Percentiles rank a stretch among this genome's conserved stretches.
Conservation (phyloP, 2,797 vertebrate genomes). For the Lepus townsendii region DNA sequence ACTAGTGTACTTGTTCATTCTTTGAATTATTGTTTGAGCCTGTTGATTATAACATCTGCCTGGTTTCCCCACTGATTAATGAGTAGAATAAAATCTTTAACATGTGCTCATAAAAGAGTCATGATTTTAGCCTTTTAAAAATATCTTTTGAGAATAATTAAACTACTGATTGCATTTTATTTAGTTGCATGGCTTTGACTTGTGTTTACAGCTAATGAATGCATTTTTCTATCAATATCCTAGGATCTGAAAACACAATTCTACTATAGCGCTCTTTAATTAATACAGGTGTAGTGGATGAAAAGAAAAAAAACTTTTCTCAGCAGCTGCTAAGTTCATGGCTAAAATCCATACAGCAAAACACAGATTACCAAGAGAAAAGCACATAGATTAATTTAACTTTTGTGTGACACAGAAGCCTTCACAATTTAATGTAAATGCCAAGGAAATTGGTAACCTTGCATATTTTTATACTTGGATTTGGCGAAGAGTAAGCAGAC, state of each 20-base stretch:
- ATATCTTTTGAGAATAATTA: not conserved
- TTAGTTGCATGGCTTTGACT: not conserved
- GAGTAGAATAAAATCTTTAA: not conserved
- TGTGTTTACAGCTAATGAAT: not conserved
- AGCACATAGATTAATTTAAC: not conserved
- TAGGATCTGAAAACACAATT: not conserved
- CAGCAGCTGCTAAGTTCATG: not conserved
- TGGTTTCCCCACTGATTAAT: not conserved
- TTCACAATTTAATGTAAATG: not conserved
- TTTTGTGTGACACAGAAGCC: not conserved
- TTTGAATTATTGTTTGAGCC: not conserved
- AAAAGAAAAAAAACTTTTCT: not conserved
- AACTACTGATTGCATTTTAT: not conserved
- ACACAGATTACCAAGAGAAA: not conserved
- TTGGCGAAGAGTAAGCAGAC: not conserved
- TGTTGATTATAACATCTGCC: not conserved
- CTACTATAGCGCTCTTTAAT: not conserved
- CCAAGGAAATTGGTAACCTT: not conserved
- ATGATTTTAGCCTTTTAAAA: not conserved
- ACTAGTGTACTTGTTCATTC: not conserved
- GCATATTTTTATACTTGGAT: not conserved
- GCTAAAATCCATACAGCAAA: not conserved
- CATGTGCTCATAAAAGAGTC: not conserved
- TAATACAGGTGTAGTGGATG: not conserved
- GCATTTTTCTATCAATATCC: not conserved